Conservation (phyloP, 2,797 vertebrate species). For the Choloepus didactylus region DNA sequence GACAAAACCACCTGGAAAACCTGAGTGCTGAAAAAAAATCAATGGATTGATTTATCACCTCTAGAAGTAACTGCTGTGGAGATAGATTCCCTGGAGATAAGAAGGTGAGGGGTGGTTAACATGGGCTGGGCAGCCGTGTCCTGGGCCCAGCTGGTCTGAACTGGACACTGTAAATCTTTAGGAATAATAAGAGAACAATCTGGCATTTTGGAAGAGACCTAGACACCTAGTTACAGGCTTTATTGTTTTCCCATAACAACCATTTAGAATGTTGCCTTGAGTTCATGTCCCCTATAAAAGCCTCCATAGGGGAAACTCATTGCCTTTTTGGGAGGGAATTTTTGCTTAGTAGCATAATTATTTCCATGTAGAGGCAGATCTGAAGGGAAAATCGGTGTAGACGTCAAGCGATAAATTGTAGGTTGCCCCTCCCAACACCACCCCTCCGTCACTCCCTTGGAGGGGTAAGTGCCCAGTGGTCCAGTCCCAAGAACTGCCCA, state of each 20-base stretch:
- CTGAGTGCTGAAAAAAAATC: not conserved
- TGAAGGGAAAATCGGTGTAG: not conserved
- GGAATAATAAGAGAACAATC: not conserved
- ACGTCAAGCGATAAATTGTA: not conserved
- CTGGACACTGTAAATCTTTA: not conserved
- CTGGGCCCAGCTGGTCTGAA: not conserved
- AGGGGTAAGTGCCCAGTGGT: not conserved
- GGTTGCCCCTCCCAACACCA: not conserved
- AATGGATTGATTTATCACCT: not conserved
- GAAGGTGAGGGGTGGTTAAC: not conserved
- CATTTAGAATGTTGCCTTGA: constrained; percentile 36
- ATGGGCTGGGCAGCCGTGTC: fast-evolving
- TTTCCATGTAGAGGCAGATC: not conserved
- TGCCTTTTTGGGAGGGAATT: not conserved
- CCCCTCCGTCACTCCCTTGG: not conserved
- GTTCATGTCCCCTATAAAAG: not conserved
- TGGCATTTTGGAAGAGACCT: constrained; percentile 6
- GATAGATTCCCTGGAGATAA: not conserved
- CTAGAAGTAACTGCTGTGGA: not conserved
- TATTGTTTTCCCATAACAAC: not conserved
- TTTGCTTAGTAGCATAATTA: constrained; percentile 4
- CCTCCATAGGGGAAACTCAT: not conserved
- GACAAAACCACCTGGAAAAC: not conserved
- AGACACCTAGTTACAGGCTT: not conserved
- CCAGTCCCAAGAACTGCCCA: not conserved